phyloP scores from a whole-genome alignment of 2,113 vertebrate species.

The Seriola rivoliana region DNA sequence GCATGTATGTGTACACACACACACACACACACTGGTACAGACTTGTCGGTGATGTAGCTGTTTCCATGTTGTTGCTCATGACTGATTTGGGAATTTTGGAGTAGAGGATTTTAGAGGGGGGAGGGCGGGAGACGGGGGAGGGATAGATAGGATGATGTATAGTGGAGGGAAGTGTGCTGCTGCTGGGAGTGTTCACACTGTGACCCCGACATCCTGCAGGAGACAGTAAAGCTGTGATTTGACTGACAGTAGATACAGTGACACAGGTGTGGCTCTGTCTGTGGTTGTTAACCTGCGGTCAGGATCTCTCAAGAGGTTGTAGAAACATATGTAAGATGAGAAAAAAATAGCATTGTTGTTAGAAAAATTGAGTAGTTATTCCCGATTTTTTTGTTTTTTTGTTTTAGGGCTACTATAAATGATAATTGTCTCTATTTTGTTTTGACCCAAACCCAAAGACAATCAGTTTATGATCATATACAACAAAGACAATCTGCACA shows the following conservation, averaged over 20 bases:
- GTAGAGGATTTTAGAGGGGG: slow-evolving; percentile 4
- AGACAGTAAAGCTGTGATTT: slow-evolving; percentile 3
- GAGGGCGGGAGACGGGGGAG: not conserved
- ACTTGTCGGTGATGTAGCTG: slow-evolving; percentile 17
- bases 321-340: not conserved
- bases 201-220: slow-evolving; percentile 1
- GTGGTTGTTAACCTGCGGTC: not conserved
- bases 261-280: not conserved
- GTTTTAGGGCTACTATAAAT: too few species aligned
- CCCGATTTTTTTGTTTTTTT: too few species aligned
- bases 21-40: not conserved
- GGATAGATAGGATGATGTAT: not conserved
- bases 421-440: too few species aligned
- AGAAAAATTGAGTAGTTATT: too few species aligned
- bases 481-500: too few species aligned
- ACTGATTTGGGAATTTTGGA: slow-evolving; percentile 34
- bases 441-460: too few species aligned
- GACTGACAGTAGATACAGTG: slow-evolving; percentile 9
- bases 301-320: not conserved
- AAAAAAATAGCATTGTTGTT: too few species aligned
- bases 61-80: slow-evolving; percentile 17
- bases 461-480: too few species aligned
- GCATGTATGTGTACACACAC: not conserved
- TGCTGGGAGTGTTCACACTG: not conserved
- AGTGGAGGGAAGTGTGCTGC: not conserved